Evolutionary conservation across 2,888 invertebrate species (phyloP).

Genomic region (Euzophera pinguis): DNA sequence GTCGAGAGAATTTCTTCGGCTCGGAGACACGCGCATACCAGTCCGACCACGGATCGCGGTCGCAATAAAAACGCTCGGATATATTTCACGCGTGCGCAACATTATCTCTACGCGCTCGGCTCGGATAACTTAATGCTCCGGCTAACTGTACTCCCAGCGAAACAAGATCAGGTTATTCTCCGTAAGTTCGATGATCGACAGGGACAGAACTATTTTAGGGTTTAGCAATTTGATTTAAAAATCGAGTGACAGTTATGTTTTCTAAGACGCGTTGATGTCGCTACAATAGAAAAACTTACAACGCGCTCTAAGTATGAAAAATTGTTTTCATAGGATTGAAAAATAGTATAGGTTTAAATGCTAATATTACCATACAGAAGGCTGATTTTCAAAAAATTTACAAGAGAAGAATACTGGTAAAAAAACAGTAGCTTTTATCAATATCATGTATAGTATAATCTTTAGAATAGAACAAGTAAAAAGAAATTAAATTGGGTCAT

Average conservation of each 20-base stretch:
- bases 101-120: conserved; percentile 73
- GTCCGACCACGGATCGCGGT: conserved; percentile 66
- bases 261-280: conserved; percentile 1
- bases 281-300: conserved; percentile 1
- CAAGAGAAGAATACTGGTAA: too few species aligned
- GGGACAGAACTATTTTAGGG: conserved; percentile 38
- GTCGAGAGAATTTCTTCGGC: conserved; percentile 70
- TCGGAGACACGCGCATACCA: conserved; percentile 67
- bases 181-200: conserved; percentile 67
- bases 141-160: conserved; percentile 72
- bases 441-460: too few species aligned
- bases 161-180: conserved; percentile 74
- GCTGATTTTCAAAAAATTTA: too few species aligned
- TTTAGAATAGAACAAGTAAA: too few species aligned
- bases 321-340: too few species aligned
- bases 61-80: conserved; percentile 74
- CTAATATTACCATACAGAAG: too few species aligned
- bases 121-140: conserved; percentile 76
- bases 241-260: neutral
- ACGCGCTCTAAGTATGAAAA: too few species aligned
- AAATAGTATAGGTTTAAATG: too few species aligned
- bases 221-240: conserved; percentile 27
- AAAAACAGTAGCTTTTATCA: too few species aligned
- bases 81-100: conserved; percentile 79
- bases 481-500: too few species aligned